Percentiles rank a stretch among this genome's conserved stretches.
Evolutionary conservation across 1,140 invertebrate genomes (phyloP).

Genomic region (Pseudobourletiella spinata): DNA sequence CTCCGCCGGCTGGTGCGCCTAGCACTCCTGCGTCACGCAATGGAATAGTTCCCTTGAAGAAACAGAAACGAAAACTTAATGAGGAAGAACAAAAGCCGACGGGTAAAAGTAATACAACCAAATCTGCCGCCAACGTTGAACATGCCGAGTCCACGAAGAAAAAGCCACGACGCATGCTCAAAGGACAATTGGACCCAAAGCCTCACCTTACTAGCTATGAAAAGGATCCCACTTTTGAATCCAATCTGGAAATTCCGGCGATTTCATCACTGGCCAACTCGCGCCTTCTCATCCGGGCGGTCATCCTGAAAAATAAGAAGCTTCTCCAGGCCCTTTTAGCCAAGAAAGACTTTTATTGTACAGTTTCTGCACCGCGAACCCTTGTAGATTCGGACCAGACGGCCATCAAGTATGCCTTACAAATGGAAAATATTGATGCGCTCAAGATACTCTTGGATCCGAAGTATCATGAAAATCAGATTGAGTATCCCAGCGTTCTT

Average conservation of each 20-base stretch:
- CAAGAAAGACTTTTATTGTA: slow-evolving; percentile 16
- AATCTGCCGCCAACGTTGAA: neutral
- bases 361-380: slow-evolving; percentile 19
- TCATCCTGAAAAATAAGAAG: slow-evolving; percentile 40
- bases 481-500: slow-evolving; percentile 13
- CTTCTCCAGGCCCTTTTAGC: slow-evolving; percentile 20
- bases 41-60: neutral
- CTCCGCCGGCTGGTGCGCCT: neutral
- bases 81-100: neutral
- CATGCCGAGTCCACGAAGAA: neutral
- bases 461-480: slow-evolving; percentile 17
- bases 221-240: slow-evolving; percentile 46
- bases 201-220: slow-evolving; percentile 40
- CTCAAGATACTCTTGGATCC: slow-evolving; percentile 40
- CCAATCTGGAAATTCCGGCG: slow-evolving; percentile 42
- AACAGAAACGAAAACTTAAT: neutral
- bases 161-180: slow-evolving; percentile 8
- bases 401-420: slow-evolving; percentile 41
- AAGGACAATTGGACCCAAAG: slow-evolving; percentile 33
- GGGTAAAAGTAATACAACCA: neutral
- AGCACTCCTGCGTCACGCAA: neutral
- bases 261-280: slow-evolving; percentile 43
- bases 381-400: slow-evolving; percentile 31
- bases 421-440: slow-evolving; percentile 39
- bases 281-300: slow-evolving; percentile 43